Conservation (phyloP, 2,888 invertebrate genomes). For the Clanis bilineata region DNA sequence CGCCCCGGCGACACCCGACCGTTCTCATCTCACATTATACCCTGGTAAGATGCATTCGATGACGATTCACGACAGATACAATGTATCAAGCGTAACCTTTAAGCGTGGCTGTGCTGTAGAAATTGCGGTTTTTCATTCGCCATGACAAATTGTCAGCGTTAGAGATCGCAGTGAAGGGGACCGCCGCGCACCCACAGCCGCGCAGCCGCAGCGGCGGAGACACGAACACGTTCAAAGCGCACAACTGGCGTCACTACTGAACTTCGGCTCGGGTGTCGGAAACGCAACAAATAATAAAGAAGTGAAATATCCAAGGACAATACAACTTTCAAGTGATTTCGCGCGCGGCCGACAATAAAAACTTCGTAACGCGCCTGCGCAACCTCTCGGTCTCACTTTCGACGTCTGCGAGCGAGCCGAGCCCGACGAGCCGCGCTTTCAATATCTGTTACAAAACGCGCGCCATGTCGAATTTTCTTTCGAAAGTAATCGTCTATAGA, state of each 20-base stretch:
- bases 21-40: conserved; percentile 50
- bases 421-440: conserved; percentile 69
- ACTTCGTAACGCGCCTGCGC: conserved; percentile 80
- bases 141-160: conserved; percentile 18
- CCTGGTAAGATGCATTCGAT: conserved; percentile 48
- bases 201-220: neutral
- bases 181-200: no score
- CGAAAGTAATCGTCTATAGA: conserved; percentile 60
- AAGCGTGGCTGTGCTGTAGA: conserved; percentile 8
- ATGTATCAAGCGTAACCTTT: conserved; percentile 10
- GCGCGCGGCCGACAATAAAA: conserved; percentile 80
- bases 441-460: conserved; percentile 72
- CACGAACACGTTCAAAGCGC: conserved; percentile 49
- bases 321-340: conserved; percentile 82
- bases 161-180: conserved; percentile 66
- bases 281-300: conserved; percentile 78
- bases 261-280: conserved; percentile 74
- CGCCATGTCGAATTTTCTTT: conserved; percentile 75
- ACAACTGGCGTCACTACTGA: conserved; percentile 62
- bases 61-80: conserved; percentile 12
- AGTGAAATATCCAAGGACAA: conserved; percentile 82
- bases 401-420: conserved; percentile 66
- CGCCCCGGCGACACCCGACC: conserved; percentile 47
- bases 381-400: conserved; percentile 80
- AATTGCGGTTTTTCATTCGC: conserved; percentile 20